A percentile compares a stretch with the other conserved stretches of the same genome.
Conservation (phyloP, 2,888 invertebrate genomes). For the Arenicola marina region DNA sequence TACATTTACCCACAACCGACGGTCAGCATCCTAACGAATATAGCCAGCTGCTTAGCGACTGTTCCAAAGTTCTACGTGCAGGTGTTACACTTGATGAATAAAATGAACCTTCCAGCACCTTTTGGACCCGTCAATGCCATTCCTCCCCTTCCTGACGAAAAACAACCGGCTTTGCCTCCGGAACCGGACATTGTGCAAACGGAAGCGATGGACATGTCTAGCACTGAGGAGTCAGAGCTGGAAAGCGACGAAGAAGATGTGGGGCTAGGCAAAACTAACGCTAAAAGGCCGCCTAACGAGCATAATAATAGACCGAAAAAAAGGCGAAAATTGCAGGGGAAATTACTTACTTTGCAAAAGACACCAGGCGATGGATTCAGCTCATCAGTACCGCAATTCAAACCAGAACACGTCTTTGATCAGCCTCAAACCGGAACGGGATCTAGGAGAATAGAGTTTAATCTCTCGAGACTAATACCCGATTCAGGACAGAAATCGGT, state of each 20-base stretch:
- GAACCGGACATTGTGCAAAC: background rate
- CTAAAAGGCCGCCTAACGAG: constrained; percentile 40
- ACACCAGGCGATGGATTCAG: no score
- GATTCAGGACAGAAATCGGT: background rate
- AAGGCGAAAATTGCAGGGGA: constrained; percentile 61
- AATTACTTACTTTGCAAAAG: no score
- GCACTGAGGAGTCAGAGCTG: constrained; percentile 69
- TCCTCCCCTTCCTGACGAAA: constrained; percentile 24
- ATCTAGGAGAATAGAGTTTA: constrained; percentile 58
- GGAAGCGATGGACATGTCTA: constrained; percentile 18
- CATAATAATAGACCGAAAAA: constrained; percentile 57
- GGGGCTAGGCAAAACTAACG: constrained; percentile 48
- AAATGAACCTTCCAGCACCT: constrained; percentile 86
- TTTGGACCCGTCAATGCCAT: constrained; percentile 65
- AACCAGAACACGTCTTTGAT: constrained; percentile 46
- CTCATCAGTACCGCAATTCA: constrained; percentile 18
- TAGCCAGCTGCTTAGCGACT: constrained; percentile 74
- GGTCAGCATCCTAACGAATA: constrained; percentile 75
- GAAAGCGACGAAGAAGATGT: constrained; percentile 66
- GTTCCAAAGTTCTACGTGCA: constrained; percentile 81
- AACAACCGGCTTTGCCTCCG: constrained; percentile 1
- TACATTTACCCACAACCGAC: constrained; percentile 83
- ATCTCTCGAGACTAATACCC: constrained; percentile 30
- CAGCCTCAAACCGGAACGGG: constrained; percentile 64
- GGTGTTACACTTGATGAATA: constrained; percentile 89